Evolutionary conservation across 37 sponge, comb jelly and placozoan genomes (phyloP).

Genomic region (Haliclona indistincta): DNA sequence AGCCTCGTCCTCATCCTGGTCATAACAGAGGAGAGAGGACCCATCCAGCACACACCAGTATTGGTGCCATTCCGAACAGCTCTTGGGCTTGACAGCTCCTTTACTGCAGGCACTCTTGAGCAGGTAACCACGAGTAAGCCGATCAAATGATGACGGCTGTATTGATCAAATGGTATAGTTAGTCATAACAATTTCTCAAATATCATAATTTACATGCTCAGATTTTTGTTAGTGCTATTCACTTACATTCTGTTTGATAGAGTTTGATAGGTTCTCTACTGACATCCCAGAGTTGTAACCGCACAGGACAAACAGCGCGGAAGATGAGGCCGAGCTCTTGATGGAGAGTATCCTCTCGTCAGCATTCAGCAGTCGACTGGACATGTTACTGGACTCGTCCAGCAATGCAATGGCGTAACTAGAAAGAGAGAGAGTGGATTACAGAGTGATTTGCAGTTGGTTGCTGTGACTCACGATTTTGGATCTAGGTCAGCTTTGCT

Average conservation of each 20-base stretch:
- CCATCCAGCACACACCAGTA: conserved; percentile 83
- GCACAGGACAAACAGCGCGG: conserved; percentile 53
- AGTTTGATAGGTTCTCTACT: conserved; percentile 17
- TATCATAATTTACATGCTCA: neutral
- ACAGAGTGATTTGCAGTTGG: neutral
- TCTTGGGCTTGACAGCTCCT: conserved; percentile 14
- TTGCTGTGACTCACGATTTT: conserved; percentile 34
- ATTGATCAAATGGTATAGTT: too few relatives aligned
- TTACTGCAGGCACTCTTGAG: conserved; percentile 26
- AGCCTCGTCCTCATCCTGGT: conserved; percentile 70
- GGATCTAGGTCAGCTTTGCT: conserved; percentile 49
- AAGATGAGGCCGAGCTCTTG: conserved; percentile 19
- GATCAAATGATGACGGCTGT: conserved; percentile 20
- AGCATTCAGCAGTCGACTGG: conserved; percentile 34
- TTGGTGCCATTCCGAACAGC: conserved; percentile 21
- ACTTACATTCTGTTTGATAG: conserved; percentile 52
- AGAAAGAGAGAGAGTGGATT: neutral
- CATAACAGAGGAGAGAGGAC: conserved; percentile 72
- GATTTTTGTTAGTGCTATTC: neutral
- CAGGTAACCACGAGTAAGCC: conserved; percentile 60
- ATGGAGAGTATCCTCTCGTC: conserved; percentile 47
- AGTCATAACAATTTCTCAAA: neutral
- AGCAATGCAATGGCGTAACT: conserved; percentile 53
- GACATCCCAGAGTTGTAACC: conserved; percentile 11
- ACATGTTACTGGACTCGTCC: neutral